Percentiles rank a stretch among this genome's conserved stretches.
These are phyloP conservation scores for Aspidiotus destructor DNA, from an alignment of 2,888 invertebrate species.

Conservation along the genomic window DNA sequence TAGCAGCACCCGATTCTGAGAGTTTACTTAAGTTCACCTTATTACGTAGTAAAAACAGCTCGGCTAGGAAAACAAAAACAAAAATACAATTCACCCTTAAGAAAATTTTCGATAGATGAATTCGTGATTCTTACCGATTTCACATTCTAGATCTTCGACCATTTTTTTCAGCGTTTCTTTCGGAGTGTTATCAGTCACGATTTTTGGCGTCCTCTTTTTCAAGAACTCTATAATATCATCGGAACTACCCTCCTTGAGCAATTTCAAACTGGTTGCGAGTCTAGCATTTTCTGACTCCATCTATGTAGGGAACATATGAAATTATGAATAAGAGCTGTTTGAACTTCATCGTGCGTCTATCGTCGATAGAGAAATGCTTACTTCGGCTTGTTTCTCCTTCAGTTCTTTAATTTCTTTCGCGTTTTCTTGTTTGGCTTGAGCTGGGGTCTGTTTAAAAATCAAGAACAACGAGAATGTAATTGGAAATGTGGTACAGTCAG, in stretches of 20 bases:
- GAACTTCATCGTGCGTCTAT: not conserved
- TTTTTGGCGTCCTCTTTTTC: constrained; percentile 61
- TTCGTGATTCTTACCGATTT: constrained; percentile 53
- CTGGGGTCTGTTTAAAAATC: constrained; percentile 4
- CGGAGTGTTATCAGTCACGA: constrained; percentile 60
- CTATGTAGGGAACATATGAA: constrained; percentile 40
- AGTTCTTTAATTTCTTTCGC: constrained; percentile 44
- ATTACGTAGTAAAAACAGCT: too few relatives aligned
- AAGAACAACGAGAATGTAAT: not conserved
- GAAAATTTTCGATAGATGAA: too few relatives aligned
- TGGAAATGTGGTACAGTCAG: too few relatives aligned
- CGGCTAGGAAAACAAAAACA: too few relatives aligned
- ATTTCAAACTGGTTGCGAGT: constrained; percentile 55
- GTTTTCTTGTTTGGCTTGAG: constrained; percentile 43
- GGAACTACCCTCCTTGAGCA: constrained; percentile 55
- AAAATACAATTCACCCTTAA: too few relatives aligned
- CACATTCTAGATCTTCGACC: constrained; percentile 78
- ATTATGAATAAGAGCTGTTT: not conserved
- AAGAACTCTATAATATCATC: constrained; percentile 46
- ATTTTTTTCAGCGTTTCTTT: constrained; percentile 68
- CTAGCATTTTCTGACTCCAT: constrained; percentile 57
- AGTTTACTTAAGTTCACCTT: too few relatives aligned
- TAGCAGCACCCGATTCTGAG: too few relatives aligned
- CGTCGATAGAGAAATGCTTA: not conserved
- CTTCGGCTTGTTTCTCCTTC: constrained; percentile 41